Evolutionary conservation across 2,113 vertebrate genomes (phyloP).

Genomic region (Columba livia): DNA sequence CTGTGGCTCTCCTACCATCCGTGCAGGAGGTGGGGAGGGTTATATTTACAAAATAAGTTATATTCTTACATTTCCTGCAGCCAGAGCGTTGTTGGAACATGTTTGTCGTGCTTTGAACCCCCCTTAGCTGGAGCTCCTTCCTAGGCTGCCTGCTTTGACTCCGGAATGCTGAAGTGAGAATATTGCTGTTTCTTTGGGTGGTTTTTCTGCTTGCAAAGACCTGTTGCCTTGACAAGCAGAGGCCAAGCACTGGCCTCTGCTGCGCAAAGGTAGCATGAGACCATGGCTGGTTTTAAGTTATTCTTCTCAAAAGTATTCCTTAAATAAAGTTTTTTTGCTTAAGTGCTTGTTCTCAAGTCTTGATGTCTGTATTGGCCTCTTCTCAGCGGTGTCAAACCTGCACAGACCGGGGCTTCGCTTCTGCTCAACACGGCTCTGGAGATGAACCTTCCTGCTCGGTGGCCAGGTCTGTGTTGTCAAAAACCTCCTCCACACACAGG

Average conservation of each 20-base stretch:
- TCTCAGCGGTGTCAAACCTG: rapidly evolving
- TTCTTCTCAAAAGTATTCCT: neutral
- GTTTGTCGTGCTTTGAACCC: neutral
- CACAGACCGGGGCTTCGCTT: neutral
- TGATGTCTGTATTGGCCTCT: neutral
- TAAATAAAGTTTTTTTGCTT: neutral
- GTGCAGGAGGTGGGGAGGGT: neutral
- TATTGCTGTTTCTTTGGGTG: neutral
- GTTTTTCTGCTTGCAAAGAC: neutral
- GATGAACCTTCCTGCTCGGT: neutral
- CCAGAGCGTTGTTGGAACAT: neutral
- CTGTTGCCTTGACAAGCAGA: neutral
- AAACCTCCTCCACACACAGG: neutral
- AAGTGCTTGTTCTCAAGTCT: neutral
- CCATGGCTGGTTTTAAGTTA: neutral
- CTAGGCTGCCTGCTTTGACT: neutral
- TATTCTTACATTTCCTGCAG: neutral
- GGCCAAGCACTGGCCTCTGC: neutral
- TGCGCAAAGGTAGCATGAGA: neutral
- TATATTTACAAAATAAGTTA: neutral
- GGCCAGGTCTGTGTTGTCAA: neutral
- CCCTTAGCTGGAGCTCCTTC: neutral
- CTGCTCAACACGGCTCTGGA: neutral
- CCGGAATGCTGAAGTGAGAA: neutral
- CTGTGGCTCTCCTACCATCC: neutral